Percentiles rank a stretch among this genome's conserved stretches.
Conservation (phyloP, 2,888 invertebrate species). For the Apotomis turbidana region DNA sequence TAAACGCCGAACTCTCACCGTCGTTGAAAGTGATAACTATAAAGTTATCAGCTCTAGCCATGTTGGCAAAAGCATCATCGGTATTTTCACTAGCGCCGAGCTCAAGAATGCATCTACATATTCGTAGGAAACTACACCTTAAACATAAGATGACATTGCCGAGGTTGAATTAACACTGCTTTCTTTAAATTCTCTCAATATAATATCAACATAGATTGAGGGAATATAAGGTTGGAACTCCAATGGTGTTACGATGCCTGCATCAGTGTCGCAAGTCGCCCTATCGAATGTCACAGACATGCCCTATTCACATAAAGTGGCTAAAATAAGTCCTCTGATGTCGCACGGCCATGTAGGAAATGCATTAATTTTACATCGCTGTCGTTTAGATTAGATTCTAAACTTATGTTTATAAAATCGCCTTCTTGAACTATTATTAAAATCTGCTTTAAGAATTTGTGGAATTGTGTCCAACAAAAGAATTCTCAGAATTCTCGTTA, state of each 20-base stretch:
- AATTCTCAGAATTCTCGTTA: not conserved
- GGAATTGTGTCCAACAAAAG: constrained; percentile 14
- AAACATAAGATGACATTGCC: constrained; percentile 52
- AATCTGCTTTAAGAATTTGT: constrained; percentile 13
- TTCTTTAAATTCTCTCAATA: constrained; percentile 18
- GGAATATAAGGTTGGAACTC: constrained; percentile 51
- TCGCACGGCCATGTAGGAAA: constrained; percentile 63
- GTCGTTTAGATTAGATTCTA: constrained; percentile 55
- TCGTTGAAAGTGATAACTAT: constrained; percentile 59
- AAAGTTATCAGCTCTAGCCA: constrained; percentile 63
- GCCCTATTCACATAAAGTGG: constrained; percentile 67
- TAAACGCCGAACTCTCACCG: constrained; percentile 9
- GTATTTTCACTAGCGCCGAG: constrained; percentile 58
- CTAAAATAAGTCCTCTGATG: constrained; percentile 75
- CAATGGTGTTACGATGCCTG: constrained; percentile 49
- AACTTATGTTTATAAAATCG: constrained; percentile 51
- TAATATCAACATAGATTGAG: constrained; percentile 48
- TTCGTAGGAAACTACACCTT: constrained; percentile 60
- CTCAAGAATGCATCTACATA: constrained; percentile 51
- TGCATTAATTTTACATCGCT: constrained; percentile 60
- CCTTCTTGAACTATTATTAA: constrained; percentile 34
- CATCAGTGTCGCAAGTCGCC: constrained; percentile 65
- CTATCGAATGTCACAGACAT: constrained; percentile 73
- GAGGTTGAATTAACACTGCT: constrained; percentile 56
- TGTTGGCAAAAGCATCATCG: constrained; percentile 58